Conservation (phyloP, 2,797 vertebrate genomes). For the Steatocranus sp. region DNA sequence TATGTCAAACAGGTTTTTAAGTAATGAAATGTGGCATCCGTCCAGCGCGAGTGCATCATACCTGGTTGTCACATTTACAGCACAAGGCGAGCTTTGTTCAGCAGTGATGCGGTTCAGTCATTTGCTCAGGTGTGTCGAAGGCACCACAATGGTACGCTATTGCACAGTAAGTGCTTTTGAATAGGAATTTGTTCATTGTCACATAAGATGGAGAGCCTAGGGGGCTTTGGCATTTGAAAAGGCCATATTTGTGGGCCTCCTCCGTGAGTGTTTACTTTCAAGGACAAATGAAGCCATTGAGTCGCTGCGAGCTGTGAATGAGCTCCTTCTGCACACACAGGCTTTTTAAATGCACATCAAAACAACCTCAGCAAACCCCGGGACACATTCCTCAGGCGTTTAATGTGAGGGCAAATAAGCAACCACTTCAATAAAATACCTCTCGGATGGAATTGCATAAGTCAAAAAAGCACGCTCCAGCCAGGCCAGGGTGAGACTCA, state of each 20-base stretch:
- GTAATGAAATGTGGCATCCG: neutral
- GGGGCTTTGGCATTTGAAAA: constrained; percentile 69
- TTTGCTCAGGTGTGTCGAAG: constrained; percentile 69
- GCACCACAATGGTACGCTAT: constrained; percentile 59
- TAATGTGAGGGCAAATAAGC: constrained; percentile 78
- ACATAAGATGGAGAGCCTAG: constrained; percentile 69
- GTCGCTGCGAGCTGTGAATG: constrained; percentile 72
- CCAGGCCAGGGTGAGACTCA: constrained; percentile 29
- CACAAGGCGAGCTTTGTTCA: constrained; percentile 49
- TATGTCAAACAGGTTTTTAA: constrained; percentile 8
- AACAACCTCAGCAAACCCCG: constrained; percentile 76
- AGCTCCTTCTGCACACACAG: constrained; percentile 74
- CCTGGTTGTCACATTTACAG: constrained; percentile 43
- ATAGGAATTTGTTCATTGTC: constrained; percentile 77
- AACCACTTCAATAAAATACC: constrained; percentile 80
- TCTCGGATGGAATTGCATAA: constrained; percentile 70
- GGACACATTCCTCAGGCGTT: constrained; percentile 73
- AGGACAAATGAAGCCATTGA: constrained; percentile 81
- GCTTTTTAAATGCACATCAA: constrained; percentile 77
- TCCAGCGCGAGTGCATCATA: neutral
- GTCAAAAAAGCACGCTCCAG: constrained; percentile 32
- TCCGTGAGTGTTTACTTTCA: constrained; percentile 74
- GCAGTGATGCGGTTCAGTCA: constrained; percentile 42
- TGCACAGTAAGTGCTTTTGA: constrained; percentile 72
- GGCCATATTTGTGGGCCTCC: constrained; percentile 77